phyloP scores from a whole-genome alignment of 2,797 vertebrate genomes.

The Zonotrichia albicollis region DNA sequence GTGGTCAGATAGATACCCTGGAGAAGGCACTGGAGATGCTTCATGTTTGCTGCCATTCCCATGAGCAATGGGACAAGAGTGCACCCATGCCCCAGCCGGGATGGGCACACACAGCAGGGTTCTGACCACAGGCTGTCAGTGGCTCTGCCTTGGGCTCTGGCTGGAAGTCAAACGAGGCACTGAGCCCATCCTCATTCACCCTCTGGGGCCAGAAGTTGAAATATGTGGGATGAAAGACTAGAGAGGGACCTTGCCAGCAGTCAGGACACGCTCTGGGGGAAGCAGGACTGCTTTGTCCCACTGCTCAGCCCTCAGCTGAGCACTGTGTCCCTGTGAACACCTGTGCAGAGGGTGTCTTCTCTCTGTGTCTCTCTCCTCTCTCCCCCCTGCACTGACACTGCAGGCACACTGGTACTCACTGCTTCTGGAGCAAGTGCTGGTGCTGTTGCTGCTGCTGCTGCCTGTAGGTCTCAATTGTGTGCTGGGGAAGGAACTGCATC shows the following conservation, averaged over 20 bases:
- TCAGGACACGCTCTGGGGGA: fast-evolving
- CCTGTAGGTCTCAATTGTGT: constrained; percentile 96
- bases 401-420: constrained; percentile 84
- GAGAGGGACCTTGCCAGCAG: background rate
- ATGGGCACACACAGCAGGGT: fast-evolving
- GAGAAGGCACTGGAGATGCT: background rate
- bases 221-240: background rate
- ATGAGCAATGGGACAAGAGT: background rate
- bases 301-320: background rate
- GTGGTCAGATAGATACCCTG: background rate
- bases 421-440: constrained; percentile 97
- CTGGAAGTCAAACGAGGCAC: background rate
- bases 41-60: background rate
- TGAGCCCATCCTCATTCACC: background rate
- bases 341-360: background rate
- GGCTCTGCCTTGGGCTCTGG: background rate
- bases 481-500: constrained; percentile 98
- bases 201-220: background rate
- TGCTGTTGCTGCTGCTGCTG: constrained; percentile 99
- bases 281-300: background rate
- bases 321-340: background rate
- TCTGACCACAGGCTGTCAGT: background rate
- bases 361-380: constrained; percentile 61
- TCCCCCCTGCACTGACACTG: background rate
- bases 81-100: background rate